These are phyloP conservation scores for Syndactyla subalaris DNA, from an alignment of 2,797 vertebrate genomes.

Conservation along the genomic window DNA sequence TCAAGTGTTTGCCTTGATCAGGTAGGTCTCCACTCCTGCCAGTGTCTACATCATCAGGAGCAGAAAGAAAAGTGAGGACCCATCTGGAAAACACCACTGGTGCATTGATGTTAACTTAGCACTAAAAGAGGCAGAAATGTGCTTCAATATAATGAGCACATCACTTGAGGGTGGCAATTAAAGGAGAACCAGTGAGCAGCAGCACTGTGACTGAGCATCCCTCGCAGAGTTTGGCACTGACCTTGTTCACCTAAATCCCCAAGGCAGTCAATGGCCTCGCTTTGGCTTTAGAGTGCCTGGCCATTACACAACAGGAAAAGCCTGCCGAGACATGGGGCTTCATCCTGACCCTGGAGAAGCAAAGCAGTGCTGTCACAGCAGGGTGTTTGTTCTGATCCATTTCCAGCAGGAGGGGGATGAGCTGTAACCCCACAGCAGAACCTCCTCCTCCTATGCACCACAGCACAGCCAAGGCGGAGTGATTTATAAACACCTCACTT, in stretches of 20 bases:
- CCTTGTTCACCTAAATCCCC: not conserved
- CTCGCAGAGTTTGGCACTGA: not conserved
- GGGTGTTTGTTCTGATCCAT: not conserved
- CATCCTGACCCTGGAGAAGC: accelerated
- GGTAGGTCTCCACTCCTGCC: not conserved
- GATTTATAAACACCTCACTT: accelerated
- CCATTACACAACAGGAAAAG: not conserved
- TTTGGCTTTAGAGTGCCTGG: not conserved
- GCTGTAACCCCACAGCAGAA: not conserved
- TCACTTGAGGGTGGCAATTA: not conserved
- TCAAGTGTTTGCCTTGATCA: not conserved
- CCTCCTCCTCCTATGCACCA: not conserved
- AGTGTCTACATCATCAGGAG: not conserved
- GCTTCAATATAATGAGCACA: accelerated
- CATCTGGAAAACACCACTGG: not conserved
- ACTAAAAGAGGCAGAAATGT: not conserved
- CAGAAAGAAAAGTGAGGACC: not conserved
- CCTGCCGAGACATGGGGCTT: accelerated
- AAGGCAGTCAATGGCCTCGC: not conserved
- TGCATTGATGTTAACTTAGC: accelerated
- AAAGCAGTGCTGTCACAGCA: not conserved
- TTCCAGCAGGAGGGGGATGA: not conserved
- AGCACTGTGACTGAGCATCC: not conserved
- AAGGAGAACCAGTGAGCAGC: not conserved
- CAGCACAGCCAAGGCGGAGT: accelerated